phyloP scores from a whole-genome alignment of 2,113 vertebrate species.

The Castor canadensis region DNA sequence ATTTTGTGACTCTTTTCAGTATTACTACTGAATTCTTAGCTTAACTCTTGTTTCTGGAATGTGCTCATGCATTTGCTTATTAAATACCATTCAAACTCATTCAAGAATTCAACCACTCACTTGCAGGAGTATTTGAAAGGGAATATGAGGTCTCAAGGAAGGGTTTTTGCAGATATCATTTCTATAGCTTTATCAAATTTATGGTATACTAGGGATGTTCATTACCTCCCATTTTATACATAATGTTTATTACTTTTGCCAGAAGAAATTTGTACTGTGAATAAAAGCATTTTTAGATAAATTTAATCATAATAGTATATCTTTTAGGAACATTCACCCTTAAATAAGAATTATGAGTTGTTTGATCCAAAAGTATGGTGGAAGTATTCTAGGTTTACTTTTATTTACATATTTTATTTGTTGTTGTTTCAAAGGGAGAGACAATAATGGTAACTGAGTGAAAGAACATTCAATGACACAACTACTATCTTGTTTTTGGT shows the following conservation, averaged over 20 bases:
- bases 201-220: no score
- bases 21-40: background rate
- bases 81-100: background rate
- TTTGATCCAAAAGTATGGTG: background rate
- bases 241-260: background rate
- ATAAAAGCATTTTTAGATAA: background rate
- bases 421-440: background rate
- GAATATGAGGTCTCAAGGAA: background rate
- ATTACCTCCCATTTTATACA: background rate
- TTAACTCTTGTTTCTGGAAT: background rate
- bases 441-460: background rate
- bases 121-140: background rate
- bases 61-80: background rate
- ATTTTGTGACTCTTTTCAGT: background rate
- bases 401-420: background rate
- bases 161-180: background rate
- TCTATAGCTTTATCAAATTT: background rate
- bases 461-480: constrained; percentile 15
- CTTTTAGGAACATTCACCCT: background rate
- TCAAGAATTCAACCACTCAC: background rate
- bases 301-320: background rate
- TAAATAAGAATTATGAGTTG: background rate
- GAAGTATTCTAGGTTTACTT: background rate
- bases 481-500: background rate
- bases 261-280: background rate